Evolutionary conservation across 2,113 vertebrate genomes (phyloP).

Genomic region (Euleptes europaea): DNA sequence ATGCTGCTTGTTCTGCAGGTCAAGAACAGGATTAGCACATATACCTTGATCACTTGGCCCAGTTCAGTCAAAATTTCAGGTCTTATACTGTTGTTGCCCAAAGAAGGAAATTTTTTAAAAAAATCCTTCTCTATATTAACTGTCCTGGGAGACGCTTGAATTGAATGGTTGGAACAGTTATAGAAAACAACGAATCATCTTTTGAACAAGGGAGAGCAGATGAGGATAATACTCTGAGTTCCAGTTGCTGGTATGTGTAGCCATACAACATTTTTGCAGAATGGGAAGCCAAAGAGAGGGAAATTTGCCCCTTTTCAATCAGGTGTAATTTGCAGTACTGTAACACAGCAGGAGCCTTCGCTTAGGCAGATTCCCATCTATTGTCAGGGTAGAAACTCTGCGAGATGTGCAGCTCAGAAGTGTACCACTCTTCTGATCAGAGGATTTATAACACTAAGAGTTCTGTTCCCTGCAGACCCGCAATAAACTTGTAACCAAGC

Average conservation of each 20-base stretch:
- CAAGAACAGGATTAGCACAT: not conserved
- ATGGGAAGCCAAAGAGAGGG: not conserved
- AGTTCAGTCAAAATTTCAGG: not conserved
- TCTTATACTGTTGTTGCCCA: not conserved
- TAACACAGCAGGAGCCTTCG: conserved; percentile 2
- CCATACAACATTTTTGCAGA: not conserved
- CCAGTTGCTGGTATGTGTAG: not conserved
- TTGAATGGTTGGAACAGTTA: not conserved
- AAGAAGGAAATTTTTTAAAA: not conserved
- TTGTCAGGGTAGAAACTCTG: not conserved
- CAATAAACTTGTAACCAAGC: not conserved
- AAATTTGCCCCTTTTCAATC: conserved; percentile 12
- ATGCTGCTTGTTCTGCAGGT: not conserved
- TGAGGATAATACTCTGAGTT: not conserved
- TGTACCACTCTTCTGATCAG: not conserved
- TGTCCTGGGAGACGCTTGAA: not conserved
- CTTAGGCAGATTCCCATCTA: conserved; percentile 13
- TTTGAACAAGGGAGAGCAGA: not conserved
- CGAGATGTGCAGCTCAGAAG: not conserved
- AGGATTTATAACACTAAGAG: not conserved
- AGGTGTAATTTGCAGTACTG: conserved; percentile 15
- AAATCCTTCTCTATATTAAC: not conserved
- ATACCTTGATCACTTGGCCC: not conserved
- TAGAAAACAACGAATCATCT: not conserved
- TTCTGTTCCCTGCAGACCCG: not conserved